These are phyloP conservation scores for Pitta sordida DNA, from an alignment of 2,113 vertebrate species.

Conservation along the genomic window DNA sequence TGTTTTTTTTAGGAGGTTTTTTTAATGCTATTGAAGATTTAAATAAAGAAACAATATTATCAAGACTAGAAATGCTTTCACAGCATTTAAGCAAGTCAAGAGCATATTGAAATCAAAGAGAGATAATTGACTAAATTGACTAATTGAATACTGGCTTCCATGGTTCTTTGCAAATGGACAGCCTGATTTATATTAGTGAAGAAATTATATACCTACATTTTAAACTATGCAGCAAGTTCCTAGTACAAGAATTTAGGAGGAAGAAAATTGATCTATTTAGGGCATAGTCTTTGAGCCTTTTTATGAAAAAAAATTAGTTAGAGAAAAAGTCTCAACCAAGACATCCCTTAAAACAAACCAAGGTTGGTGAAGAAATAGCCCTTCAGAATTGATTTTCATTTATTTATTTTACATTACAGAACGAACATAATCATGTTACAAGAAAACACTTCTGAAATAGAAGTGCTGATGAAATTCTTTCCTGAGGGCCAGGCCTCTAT, in stretches of 20 bases:
- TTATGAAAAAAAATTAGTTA: background rate
- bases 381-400: background rate
- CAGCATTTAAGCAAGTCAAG: background rate
- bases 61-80: background rate
- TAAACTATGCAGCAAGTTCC: background rate
- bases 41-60: background rate
- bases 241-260: background rate
- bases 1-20: background rate
- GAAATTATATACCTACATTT: background rate
- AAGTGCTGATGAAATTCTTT: background rate
- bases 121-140: background rate
- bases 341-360: background rate
- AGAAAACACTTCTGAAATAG: background rate
- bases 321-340: background rate
- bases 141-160: background rate
- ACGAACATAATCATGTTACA: background rate
- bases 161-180: background rate
- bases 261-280: background rate
- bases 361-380: background rate
- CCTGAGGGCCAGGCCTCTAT: background rate
- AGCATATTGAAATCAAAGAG: background rate
- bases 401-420: background rate
- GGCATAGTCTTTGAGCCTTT: background rate
- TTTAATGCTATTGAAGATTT: background rate
- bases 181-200: background rate